Conservation (phyloP, 2,888 invertebrate genomes). For the Odontothrips loti region DNA sequence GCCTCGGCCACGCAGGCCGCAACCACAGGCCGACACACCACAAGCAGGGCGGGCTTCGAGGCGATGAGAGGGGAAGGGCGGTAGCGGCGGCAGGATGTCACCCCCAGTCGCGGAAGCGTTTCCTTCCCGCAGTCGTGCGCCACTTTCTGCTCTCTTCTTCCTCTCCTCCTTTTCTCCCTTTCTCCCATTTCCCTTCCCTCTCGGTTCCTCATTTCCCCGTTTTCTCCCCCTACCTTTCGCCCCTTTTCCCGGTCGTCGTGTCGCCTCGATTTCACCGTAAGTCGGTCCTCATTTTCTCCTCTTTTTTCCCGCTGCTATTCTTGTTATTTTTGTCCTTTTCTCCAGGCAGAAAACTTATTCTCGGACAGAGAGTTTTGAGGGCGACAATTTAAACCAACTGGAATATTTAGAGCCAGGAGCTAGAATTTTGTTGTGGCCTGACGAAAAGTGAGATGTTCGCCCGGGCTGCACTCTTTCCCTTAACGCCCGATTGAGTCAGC, state of each 20-base stretch:
- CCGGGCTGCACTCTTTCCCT: too few relatives aligned
- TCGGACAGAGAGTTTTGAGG: too few relatives aligned
- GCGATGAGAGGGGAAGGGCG: not conserved
- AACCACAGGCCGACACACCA: not conserved
- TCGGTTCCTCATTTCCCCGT: not conserved
- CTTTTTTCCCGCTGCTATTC: too few relatives aligned
- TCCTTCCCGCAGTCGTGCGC: slow-evolving; percentile 3
- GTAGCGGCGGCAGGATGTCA: not conserved
- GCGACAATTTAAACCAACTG: too few relatives aligned
- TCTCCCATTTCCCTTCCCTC: not conserved
- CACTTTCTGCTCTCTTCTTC: not conserved
- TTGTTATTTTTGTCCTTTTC: too few relatives aligned
- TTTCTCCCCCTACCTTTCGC: not conserved
- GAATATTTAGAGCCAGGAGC: too few relatives aligned
- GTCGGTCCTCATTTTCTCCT: too few relatives aligned
- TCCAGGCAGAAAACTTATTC: too few relatives aligned
- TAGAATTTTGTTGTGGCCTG: too few relatives aligned
- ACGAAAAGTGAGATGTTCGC: too few relatives aligned
- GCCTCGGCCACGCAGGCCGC: not conserved
- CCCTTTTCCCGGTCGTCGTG: not conserved
- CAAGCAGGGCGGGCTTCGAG: not conserved
- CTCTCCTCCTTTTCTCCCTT: not conserved
- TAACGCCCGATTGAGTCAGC: too few relatives aligned
- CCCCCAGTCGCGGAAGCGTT: slow-evolving; percentile 6
- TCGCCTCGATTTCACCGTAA: too few relatives aligned